Conservation (phyloP, 64 coral and sea anemone genomes). For the Cladopsammia gracilis region DNA sequence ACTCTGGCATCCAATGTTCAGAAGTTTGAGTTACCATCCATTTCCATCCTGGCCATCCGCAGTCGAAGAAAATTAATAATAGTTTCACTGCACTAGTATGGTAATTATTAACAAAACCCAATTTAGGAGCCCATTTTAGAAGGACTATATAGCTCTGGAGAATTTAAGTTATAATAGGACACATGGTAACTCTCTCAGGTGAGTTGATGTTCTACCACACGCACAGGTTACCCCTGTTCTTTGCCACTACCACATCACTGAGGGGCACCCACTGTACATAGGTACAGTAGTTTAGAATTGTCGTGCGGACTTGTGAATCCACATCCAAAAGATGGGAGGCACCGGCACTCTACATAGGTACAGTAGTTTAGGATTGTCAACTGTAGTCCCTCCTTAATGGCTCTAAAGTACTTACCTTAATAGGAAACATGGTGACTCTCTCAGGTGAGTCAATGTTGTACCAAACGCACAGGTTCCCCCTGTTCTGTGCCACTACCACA, state of each 20-base stretch:
- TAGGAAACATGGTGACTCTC: slow-evolving; percentile 98
- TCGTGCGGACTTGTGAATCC: slow-evolving; percentile 85
- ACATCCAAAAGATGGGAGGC: slow-evolving; percentile 94
- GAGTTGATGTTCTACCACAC: slow-evolving; percentile 99
- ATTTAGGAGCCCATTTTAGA: too few species aligned
- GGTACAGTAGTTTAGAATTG: slow-evolving; percentile 97
- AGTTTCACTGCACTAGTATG: too few species aligned
- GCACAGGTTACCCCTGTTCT: slow-evolving; percentile 97
- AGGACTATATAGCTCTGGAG: too few species aligned
- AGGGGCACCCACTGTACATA: slow-evolving; percentile 99
- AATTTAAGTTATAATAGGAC: slow-evolving; percentile 93
- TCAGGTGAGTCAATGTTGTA: slow-evolving; percentile 99
- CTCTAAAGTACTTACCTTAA: slow-evolving; percentile 99
- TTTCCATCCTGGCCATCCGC: too few species aligned
- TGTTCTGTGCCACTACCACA: slow-evolving; percentile 98
- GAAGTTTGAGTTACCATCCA: too few species aligned
- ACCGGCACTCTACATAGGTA: too few species aligned
- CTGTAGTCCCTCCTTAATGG: too few species aligned
- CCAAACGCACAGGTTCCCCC: slow-evolving; percentile 98
- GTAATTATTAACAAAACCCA: too few species aligned
- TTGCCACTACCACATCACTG: slow-evolving; percentile 98
- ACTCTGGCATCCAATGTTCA: too few species aligned
- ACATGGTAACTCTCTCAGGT: slow-evolving; percentile 98
- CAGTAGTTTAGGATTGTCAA: too few species aligned
- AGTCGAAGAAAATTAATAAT: too few species aligned